Percentiles rank a stretch among this genome's conserved stretches.
These are phyloP conservation scores for Stomatorhinus ivindoensis DNA, from an alignment of 2,113 vertebrate genomes.

Conservation along the genomic window DNA sequence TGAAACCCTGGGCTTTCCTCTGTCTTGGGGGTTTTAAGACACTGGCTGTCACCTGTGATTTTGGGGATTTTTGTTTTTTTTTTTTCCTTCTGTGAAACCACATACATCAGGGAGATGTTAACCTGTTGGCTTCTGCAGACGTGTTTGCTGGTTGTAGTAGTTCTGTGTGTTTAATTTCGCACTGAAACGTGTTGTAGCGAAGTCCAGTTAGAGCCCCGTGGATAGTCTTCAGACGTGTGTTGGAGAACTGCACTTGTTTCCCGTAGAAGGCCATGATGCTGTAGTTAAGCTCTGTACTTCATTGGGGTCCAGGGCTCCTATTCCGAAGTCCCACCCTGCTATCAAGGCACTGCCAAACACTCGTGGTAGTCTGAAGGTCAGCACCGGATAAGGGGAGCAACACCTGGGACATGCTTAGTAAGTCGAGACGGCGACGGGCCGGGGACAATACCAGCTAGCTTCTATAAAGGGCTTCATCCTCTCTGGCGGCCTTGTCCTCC, in stretches of 20 bases:
- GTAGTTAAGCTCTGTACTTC: constrained; percentile 22
- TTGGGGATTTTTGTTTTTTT: neutral
- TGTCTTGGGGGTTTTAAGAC: constrained; percentile 6
- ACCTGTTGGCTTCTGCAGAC: constrained; percentile 51
- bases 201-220: constrained; percentile 45
- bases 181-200: constrained; percentile 48
- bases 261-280: constrained; percentile 22
- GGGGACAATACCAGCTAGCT: neutral
- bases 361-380: neutral
- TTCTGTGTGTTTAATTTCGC: constrained; percentile 38
- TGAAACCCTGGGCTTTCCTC: constrained; percentile 23
- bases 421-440: neutral
- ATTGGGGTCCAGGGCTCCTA: neutral
- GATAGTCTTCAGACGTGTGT: constrained; percentile 28
- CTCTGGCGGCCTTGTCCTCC: neutral
- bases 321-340: neutral
- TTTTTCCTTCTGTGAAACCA: constrained; percentile 8
- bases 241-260: too few relatives aligned
- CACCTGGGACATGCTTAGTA: neutral
- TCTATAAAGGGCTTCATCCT: neutral
- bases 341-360: neutral
- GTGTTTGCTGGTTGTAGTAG: constrained; percentile 60
- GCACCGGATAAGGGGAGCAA: neutral
- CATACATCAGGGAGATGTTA: constrained; percentile 53
- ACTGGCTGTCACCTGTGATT: constrained; percentile 1